Conservation (phyloP, 2,113 vertebrate species). For the Phocoena sinus region DNA sequence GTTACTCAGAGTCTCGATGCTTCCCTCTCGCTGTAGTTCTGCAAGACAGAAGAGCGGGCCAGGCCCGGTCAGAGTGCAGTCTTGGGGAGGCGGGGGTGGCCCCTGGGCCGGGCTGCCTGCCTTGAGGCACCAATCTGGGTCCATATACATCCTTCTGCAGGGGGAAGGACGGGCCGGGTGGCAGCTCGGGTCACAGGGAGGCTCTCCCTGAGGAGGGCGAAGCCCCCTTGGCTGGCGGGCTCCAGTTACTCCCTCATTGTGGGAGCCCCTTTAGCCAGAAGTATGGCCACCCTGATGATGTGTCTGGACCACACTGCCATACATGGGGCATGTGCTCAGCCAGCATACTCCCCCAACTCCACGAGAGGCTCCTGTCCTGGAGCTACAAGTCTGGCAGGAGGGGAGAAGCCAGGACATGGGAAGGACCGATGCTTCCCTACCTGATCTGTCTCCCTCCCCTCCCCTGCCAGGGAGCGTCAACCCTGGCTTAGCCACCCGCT, state of each 20-base stretch:
- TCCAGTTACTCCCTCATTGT: neutral
- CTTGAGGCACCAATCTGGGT: neutral
- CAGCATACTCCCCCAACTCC: neutral
- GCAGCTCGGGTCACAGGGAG: neutral
- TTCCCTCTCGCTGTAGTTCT: constrained; percentile 99
- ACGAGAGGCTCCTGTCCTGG: neutral
- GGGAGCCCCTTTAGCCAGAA: neutral
- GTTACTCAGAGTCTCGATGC: constrained; percentile 99
- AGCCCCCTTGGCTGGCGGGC: neutral
- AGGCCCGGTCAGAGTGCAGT: constrained; percentile 58
- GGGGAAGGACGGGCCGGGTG: neutral
- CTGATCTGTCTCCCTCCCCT: neutral
- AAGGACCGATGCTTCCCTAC: neutral
- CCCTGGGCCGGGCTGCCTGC: neutral
- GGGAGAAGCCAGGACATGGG: neutral
- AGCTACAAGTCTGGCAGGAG: neutral
- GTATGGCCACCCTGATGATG: neutral
- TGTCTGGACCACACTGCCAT: neutral
- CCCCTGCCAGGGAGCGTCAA: neutral
- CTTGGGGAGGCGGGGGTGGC: no score
- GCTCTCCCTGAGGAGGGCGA: neutral
- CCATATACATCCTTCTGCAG: neutral
- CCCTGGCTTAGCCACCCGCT: neutral
- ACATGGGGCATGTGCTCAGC: neutral
- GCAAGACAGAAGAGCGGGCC: constrained; percentile 78